A percentile compares a stretch with the other conserved stretches of the same genome.
These are phyloP conservation scores for Microtus richardsoni DNA, from an alignment of 2,113 vertebrate genomes.

Conservation along the genomic window DNA sequence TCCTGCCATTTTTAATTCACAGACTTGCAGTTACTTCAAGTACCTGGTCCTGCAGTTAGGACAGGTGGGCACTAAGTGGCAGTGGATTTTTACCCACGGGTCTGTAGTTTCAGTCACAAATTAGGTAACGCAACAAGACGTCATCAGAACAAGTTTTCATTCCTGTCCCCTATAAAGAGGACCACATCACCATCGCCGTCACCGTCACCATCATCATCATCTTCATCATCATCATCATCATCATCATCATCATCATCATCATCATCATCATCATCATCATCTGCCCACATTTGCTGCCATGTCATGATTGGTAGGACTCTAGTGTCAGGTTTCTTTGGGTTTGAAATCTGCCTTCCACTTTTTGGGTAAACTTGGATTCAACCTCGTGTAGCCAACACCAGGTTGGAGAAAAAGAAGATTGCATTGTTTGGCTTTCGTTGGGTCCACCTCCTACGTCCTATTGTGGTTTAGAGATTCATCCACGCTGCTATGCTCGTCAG, in stretches of 20 bases:
- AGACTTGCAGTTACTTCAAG: background rate
- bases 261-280: background rate
- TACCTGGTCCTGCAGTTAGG: conserved; percentile 64
- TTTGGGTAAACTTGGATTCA: background rate
- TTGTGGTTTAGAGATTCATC: background rate
- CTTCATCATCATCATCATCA: background rate
- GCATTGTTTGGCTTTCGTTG: background rate
- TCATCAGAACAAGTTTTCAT: background rate
- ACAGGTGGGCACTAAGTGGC: conserved; percentile 12
- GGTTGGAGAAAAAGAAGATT: background rate
- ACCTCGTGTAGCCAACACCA: no score
- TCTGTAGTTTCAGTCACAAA: background rate
- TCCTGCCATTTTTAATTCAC: background rate
- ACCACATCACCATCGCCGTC: background rate
- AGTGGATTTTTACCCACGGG: conserved; percentile 7
- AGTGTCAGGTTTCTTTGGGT: background rate
- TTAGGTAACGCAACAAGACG: background rate
- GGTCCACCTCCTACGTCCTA: background rate
- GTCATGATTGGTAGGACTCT: background rate
- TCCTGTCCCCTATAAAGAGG: background rate
- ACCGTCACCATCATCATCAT: no score
- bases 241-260: no score
- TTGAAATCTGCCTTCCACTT: background rate
- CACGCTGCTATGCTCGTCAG: background rate
- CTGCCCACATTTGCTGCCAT: background rate